Evolutionary conservation across 2,797 vertebrate genomes (phyloP).

Genomic region (Chloroceryle inda): DNA sequence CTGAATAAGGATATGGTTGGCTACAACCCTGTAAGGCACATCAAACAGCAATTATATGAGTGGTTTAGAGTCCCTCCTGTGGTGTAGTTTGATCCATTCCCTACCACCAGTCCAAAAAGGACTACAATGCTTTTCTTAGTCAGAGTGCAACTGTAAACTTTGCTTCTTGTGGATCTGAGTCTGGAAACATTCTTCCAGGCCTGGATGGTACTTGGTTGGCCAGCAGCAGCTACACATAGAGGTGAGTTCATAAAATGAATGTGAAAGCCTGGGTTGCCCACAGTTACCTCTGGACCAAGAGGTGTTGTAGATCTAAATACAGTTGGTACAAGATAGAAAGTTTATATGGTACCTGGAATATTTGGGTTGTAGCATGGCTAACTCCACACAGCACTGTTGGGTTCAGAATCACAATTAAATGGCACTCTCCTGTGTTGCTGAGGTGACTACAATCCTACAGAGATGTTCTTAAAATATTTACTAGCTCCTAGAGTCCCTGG

Average conservation of each 20-base stretch:
- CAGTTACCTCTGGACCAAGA: neutral
- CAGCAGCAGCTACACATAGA: neutral
- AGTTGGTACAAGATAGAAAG: neutral
- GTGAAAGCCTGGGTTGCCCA: neutral
- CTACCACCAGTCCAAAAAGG: neutral
- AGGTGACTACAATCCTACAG: neutral
- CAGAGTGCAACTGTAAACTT: neutral
- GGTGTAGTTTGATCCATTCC: fast-evolving
- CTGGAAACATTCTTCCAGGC: neutral
- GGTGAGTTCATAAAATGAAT: neutral
- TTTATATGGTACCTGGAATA: neutral
- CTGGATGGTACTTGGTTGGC: neutral
- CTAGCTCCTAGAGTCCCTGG: neutral
- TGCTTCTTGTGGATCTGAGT: neutral
- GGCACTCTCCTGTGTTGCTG: neutral
- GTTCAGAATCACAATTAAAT: neutral
- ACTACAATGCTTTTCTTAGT: neutral
- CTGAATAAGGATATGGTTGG: neutral
- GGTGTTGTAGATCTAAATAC: neutral
- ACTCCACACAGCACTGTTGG: neutral
- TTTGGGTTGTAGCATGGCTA: neutral
- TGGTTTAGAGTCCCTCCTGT: neutral
- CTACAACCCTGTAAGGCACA: neutral
- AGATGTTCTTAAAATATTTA: neutral
- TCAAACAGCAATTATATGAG: neutral